Percentiles rank a stretch among this genome's conserved stretches.
These are phyloP conservation scores for Luidia sarsii DNA, from an alignment of 53 echinoderm and acorn worm species.

Conservation along the genomic window DNA sequence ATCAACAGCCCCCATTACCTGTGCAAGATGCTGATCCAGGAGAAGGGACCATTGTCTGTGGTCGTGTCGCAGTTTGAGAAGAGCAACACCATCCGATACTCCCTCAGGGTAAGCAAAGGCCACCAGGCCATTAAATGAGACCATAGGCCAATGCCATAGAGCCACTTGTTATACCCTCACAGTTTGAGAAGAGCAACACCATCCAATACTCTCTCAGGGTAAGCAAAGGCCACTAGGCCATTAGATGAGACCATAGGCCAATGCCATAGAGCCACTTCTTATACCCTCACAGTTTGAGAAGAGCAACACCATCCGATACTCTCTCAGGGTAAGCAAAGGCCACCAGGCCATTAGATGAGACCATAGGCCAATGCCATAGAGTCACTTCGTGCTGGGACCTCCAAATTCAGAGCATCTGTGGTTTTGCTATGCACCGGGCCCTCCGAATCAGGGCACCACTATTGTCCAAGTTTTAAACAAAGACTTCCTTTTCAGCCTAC, in stretches of 20 bases:
- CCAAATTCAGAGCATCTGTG: no score
- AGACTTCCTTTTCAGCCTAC: no score
- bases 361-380: conserved; percentile 66
- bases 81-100: conserved; percentile 93
- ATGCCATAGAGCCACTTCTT: no score
- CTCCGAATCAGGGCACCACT: no score
- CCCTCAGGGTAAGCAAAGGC: conserved; percentile 97
- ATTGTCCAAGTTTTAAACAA: no score
- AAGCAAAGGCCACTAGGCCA: no score
- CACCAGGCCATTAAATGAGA: conserved; percentile 71
- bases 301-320: conserved; percentile 93
- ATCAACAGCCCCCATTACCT: conserved; percentile 99
- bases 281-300: conserved; percentile 99
- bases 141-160: conserved; percentile 66
- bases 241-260: conserved; percentile 66
- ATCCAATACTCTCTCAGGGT: conserved; percentile 98
- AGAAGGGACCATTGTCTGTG: conserved; percentile 67
- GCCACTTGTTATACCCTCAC: no score
- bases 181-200: conserved; percentile 97
- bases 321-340: conserved; percentile 97
- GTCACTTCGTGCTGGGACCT: no score
- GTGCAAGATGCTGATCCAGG: conserved; percentile 86
- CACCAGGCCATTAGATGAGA: conserved; percentile 71
- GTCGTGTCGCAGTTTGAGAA: conserved; percentile 98
- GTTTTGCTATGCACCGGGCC: no score